phyloP scores from a whole-genome alignment of 2,888 invertebrate genomes.

The Agrochola circellaris region DNA sequence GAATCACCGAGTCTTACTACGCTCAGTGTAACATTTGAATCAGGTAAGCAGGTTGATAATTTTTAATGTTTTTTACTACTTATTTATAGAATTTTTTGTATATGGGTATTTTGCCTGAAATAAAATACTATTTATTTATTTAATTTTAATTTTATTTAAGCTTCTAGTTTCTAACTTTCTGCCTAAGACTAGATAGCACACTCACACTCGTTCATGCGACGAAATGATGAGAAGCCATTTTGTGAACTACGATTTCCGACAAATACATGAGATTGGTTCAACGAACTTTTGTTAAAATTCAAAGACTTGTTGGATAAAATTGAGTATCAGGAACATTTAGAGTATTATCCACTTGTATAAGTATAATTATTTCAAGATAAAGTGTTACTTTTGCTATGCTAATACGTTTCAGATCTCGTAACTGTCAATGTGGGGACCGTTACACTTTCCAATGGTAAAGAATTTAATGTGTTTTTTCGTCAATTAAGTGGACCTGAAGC shows the following conservation, averaged over 20 bases:
- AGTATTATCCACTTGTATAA: background rate
- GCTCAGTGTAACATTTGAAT: background rate
- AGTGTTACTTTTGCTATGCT: background rate
- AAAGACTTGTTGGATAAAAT: background rate
- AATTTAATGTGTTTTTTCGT: fast-evolving
- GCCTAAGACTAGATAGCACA: background rate
- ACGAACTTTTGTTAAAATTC: background rate
- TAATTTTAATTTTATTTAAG: too few species aligned
- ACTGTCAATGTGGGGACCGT: fast-evolving
- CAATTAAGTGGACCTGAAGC: background rate
- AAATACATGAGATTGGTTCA: background rate
- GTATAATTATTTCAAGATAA: background rate
- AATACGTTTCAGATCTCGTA: background rate
- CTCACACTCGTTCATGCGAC: background rate
- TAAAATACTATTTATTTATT: too few species aligned
- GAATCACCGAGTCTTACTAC: background rate
- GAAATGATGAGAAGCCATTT: background rate
- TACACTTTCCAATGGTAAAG: too few species aligned
- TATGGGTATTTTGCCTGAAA: too few species aligned
- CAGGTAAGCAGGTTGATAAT: too few species aligned
- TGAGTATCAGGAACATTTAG: background rate
- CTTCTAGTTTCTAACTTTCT: background rate
- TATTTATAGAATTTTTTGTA: too few species aligned
- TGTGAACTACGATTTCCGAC: background rate
- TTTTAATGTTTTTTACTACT: too few species aligned